phyloP scores from a whole-genome alignment of 1,140 invertebrate species.

The Drosophila ananassae region DNA sequence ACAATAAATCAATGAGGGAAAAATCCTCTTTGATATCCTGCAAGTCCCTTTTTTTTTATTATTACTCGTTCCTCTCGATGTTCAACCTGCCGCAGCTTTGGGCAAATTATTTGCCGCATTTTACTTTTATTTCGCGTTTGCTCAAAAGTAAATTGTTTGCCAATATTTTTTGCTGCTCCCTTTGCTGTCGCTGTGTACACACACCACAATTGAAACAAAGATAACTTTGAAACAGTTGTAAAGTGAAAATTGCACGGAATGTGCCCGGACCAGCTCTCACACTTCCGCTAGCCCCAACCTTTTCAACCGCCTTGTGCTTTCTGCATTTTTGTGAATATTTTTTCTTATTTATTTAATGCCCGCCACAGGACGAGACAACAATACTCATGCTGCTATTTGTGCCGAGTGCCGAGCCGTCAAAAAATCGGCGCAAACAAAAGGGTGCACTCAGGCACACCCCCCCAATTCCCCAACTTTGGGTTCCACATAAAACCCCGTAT shows the following conservation, averaged over 20 bases:
- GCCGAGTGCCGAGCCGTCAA: slow-evolving; percentile 61
- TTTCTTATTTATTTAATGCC: slow-evolving; percentile 81
- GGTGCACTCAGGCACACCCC: slow-evolving; percentile 7
- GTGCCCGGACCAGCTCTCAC: slow-evolving; percentile 10
- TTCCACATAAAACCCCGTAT: neutral
- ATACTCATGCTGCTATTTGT: slow-evolving; percentile 16
- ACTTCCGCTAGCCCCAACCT: neutral
- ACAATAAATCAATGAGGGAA: slow-evolving; percentile 76
- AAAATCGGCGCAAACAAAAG: slow-evolving; percentile 63
- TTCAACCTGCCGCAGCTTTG: slow-evolving; percentile 80
- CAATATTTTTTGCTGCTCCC: slow-evolving; percentile 75
- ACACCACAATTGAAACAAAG: slow-evolving; percentile 71
- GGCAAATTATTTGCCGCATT: slow-evolving; percentile 82
- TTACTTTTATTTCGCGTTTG: slow-evolving; percentile 59
- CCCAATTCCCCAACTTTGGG: neutral
- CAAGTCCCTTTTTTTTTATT: slow-evolving; percentile 6
- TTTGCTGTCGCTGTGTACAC: slow-evolving; percentile 57
- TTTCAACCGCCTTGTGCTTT: slow-evolving; percentile 6
- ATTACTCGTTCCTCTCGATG: neutral
- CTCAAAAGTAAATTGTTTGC: slow-evolving; percentile 80
- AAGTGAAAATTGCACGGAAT: slow-evolving; percentile 82
- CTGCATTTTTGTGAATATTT: slow-evolving; percentile 45
- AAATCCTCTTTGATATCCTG: slow-evolving; percentile 74
- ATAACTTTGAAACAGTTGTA: slow-evolving; percentile 84
- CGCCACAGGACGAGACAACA: slow-evolving; percentile 68